Evolutionary conservation across 2,797 vertebrate genomes (phyloP).

Genomic region (Chiloscyllium punctatum): DNA sequence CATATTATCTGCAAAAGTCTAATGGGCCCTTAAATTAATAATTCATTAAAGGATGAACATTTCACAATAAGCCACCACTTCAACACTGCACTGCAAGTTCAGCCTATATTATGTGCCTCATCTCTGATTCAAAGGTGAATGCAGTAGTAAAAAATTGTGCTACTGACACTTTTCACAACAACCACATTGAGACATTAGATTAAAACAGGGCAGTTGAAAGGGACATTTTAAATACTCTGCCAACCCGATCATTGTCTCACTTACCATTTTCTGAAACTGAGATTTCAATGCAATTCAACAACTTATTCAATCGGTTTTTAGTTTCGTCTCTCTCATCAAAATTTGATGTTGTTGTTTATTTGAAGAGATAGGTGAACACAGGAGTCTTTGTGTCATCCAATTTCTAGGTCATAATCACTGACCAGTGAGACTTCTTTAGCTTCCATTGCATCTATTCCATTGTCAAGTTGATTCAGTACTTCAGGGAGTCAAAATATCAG

Average conservation of each 20-base stretch:
- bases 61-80: neutral
- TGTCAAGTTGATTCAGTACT: neutral
- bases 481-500: neutral
- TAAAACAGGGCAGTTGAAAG: neutral
- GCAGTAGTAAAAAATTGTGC: neutral
- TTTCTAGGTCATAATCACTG: slow-evolving; percentile 1
- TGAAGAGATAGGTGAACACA: neutral
- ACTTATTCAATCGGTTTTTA: neutral
- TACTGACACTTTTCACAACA: neutral
- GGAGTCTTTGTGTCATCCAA: neutral
- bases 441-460: slow-evolving; percentile 25
- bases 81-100: neutral
- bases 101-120: neutral
- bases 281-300: neutral
- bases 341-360: neutral
- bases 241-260: neutral
- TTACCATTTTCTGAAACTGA: slow-evolving; percentile 21
- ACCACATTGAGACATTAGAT: neutral
- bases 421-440: neutral
- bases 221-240: neutral
- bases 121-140: neutral
- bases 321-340: neutral
- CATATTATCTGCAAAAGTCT: neutral
- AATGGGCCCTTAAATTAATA: neutral
- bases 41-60: neutral